Evolutionary conservation across 2,888 invertebrate genomes (phyloP).

Genomic region (Brachyptera risi): DNA sequence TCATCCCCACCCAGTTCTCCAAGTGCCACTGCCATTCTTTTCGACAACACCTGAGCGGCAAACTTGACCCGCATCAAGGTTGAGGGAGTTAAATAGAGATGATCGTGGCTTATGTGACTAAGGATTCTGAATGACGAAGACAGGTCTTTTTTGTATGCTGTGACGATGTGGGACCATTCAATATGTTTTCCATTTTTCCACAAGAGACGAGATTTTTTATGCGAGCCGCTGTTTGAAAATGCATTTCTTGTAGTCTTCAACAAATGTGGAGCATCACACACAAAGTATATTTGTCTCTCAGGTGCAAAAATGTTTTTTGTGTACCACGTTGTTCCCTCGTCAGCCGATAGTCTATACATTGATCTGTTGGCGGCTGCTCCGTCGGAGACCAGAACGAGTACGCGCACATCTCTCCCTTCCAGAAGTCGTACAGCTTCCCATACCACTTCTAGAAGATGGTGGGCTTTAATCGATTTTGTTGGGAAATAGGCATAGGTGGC

Average conservation of each 20-base stretch:
- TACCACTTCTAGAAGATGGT: no score
- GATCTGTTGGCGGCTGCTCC: constrained; percentile 3
- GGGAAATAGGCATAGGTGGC: no score
- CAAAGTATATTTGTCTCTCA: no score
- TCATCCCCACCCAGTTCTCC: neutral
- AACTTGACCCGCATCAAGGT: constrained; percentile 4
- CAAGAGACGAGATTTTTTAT: no score
- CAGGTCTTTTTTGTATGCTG: constrained; percentile 2
- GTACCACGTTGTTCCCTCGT: neutral
- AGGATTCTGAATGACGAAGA: constrained; percentile 8
- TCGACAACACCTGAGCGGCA: no score
- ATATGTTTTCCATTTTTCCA: constrained; percentile 3
- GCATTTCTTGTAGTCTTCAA: no score
- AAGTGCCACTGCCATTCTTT: constrained; percentile 2
- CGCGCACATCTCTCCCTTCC: no score
- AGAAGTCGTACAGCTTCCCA: neutral
- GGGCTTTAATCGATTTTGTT: neutral
- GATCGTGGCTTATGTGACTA: neutral
- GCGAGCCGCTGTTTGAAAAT: no score
- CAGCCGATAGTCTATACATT: neutral
- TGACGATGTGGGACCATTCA: neutral
- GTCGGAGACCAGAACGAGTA: neutral
- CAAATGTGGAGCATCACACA: no score
- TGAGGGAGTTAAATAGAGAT: constrained; percentile 8
- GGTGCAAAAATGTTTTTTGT: neutral